Conservation (phyloP, 2,797 vertebrate genomes). For the Danio choprae region DNA sequence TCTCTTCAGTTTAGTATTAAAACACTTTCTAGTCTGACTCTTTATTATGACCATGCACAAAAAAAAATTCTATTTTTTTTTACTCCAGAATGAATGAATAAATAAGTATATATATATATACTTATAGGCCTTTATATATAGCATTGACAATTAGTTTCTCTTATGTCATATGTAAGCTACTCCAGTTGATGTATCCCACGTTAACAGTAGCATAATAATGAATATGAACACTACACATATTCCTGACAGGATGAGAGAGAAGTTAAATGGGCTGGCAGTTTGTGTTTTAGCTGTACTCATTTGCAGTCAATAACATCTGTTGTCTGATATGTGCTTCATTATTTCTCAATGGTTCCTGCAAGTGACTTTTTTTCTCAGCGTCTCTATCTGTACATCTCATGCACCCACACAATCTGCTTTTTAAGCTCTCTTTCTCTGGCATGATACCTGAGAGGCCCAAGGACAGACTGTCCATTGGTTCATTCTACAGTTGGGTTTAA, state of each 20-base stretch:
- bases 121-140: too few species aligned
- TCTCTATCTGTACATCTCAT: conserved; percentile 26
- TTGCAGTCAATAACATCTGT: not conserved
- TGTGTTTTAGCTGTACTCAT: not conserved
- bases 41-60: too few species aligned
- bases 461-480: conserved; percentile 6
- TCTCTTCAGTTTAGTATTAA: too few species aligned
- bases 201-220: not conserved
- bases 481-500: conserved; percentile 21
- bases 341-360: not conserved
- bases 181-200: not conserved
- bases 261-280: not conserved
- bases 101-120: too few species aligned
- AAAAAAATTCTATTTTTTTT: too few species aligned
- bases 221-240: not conserved
- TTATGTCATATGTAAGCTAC: not conserved
- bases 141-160: not conserved
- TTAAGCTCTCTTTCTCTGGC: conserved; percentile 12
- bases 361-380: conserved; percentile 3
- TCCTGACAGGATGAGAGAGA: not conserved
- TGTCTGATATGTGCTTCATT: not conserved
- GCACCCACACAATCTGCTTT: conserved; percentile 18
- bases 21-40: too few species aligned
- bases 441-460: not conserved
- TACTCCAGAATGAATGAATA: too few species aligned